phyloP scores from a whole-genome alignment of 2,113 vertebrate genomes.

The Alligator sinensis region DNA sequence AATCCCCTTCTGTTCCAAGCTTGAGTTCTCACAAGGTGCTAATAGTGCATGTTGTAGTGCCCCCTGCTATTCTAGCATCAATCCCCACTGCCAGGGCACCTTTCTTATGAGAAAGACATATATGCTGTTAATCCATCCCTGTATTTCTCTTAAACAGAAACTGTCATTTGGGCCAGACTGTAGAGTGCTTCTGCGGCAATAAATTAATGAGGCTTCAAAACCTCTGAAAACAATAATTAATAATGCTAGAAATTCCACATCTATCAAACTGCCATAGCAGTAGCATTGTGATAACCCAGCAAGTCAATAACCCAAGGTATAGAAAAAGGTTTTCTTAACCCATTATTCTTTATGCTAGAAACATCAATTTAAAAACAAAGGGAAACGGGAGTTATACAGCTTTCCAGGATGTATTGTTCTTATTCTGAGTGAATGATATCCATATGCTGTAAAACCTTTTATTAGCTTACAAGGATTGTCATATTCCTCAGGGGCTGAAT shows the following conservation, averaged over 20 bases:
- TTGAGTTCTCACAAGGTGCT: neutral
- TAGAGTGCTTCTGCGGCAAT: neutral
- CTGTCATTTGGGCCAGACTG: neutral
- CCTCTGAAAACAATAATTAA: neutral
- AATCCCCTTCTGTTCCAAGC: neutral
- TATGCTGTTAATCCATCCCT: neutral
- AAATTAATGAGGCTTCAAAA: neutral
- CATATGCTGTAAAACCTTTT: neutral
- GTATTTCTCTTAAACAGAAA: neutral
- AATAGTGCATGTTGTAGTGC: too few relatives aligned
- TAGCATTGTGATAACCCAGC: neutral
- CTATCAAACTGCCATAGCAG: slow-evolving; percentile 2
- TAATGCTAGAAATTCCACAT: neutral
- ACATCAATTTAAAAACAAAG: neutral
- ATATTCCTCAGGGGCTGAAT: neutral
- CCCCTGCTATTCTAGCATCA: too few relatives aligned
- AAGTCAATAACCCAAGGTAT: neutral
- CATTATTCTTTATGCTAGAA: neutral
- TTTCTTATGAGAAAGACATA: neutral
- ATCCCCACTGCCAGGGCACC: neutral
- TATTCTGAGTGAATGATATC: neutral
- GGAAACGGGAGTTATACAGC: neutral
- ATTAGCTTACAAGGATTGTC: neutral
- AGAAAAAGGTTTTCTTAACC: neutral
- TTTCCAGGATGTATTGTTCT: neutral